Percentiles rank a stretch among this genome's conserved stretches.
phyloP scores from a whole-genome alignment of 1,140 invertebrate genomes.

The Drosophila melanogaster region Release_6_plus_ISO1_MT NT_037436.4:18950001-18950500 shows the following conservation, averaged over 20 bases:
- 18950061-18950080: too few relatives aligned
- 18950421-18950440: conserved; percentile 41
- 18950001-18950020: too few relatives aligned
- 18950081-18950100: too few relatives aligned
- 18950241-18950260: background rate
- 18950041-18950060: too few relatives aligned
- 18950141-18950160: too few relatives aligned
- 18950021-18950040: too few relatives aligned
- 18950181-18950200: too few relatives aligned
- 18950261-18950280: background rate
- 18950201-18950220: too few relatives aligned
- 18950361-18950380: conserved; percentile 48
- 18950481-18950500: conserved; percentile 42
- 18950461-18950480: conserved; percentile 13
- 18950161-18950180: too few relatives aligned
- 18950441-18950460: conserved; percentile 55
- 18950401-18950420: conserved; percentile 31
- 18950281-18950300: background rate
- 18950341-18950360: conserved; percentile 36
- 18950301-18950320: background rate
- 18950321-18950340: conserved; percentile 10
- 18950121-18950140: too few relatives aligned
- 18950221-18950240: background rate
- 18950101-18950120: too few relatives aligned
- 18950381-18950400: conserved; percentile 15